These are phyloP conservation scores for Aurelia aurita DNA, from an alignment of 30 jellyfish, hydroid and myxozoan genomes.

Conservation along the genomic window DNA sequence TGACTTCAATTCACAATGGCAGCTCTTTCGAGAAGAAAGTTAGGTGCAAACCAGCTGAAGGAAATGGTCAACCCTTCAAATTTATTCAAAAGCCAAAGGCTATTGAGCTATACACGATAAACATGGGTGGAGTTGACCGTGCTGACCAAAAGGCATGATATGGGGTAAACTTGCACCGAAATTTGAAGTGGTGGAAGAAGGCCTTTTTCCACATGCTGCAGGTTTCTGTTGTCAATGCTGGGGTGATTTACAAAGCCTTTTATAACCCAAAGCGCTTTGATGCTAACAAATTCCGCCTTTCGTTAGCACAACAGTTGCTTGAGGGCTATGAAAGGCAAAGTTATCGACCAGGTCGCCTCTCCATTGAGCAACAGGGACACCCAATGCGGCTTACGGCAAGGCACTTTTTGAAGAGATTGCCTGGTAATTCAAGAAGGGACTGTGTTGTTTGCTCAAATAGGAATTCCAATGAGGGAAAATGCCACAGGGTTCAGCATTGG, in stretches of 20 bases:
- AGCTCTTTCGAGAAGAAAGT: constrained; percentile 12
- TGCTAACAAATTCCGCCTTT: neutral
- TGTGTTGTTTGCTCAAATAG: constrained; percentile 33
- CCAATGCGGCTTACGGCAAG: constrained; percentile 11
- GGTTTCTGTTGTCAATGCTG: constrained; percentile 43
- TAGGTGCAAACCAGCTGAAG: constrained; percentile 42
- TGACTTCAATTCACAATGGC: constrained; percentile 8
- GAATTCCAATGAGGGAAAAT: constrained; percentile 24
- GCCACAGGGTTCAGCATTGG: constrained; percentile 19
- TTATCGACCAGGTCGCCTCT: constrained; percentile 21
- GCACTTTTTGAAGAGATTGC: constrained; percentile 3
- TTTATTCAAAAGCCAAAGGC: constrained; percentile 8
- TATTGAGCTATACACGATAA: constrained; percentile 14
- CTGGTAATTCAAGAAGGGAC: constrained; percentile 3
- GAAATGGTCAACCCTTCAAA: constrained; percentile 23
- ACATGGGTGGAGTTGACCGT: constrained; percentile 50
- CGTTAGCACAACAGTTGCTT: constrained; percentile 14
- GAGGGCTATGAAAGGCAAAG: constrained; percentile 12
- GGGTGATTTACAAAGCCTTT: constrained; percentile 36
- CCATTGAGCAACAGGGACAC: neutral
- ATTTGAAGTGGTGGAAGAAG: constrained; percentile 43
- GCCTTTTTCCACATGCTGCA: constrained; percentile 43
- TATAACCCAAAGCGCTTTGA: constrained; percentile 10
- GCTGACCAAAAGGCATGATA: constrained; percentile 45
- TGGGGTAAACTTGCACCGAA: constrained; percentile 5